These are phyloP conservation scores for Carlito syrichta DNA, from an alignment of 2,113 vertebrate genomes.

Conservation along the genomic window DNA sequence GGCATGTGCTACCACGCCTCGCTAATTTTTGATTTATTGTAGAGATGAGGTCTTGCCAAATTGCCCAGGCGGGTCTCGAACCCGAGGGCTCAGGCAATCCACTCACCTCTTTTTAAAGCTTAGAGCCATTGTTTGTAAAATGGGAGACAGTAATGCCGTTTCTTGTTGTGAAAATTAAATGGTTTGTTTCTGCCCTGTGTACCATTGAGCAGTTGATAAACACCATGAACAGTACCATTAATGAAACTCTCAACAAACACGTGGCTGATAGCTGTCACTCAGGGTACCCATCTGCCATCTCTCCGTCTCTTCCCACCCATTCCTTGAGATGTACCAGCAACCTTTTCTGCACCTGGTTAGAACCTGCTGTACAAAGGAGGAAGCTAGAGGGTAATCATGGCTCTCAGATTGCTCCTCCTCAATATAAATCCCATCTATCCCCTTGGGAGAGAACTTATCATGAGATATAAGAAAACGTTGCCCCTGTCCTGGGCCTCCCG, in stretches of 20 bases:
- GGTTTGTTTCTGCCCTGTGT: neutral
- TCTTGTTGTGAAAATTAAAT: neutral
- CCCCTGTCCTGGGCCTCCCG: neutral
- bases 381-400: neutral
- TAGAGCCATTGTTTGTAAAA: neutral
- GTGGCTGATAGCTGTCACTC: neutral
- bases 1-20: too few relatives aligned
- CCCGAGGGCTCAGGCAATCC: too few relatives aligned
- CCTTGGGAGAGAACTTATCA: neutral
- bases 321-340: neutral
- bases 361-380: neutral
- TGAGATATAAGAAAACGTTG: neutral
- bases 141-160: neutral
- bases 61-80: too few relatives aligned
- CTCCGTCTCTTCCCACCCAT: neutral
- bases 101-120: neutral
- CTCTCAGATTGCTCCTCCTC: neutral
- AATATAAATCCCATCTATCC: neutral
- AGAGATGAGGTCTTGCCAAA: too few relatives aligned
- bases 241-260: neutral
- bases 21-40: too few relatives aligned
- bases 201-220: neutral
- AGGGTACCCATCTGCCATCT: neutral
- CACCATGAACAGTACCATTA: neutral
- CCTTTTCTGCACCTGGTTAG: neutral